Evolutionary conservation across 2,797 vertebrate species (phyloP).

Genomic region (Podarcis lilfordi): DNA sequence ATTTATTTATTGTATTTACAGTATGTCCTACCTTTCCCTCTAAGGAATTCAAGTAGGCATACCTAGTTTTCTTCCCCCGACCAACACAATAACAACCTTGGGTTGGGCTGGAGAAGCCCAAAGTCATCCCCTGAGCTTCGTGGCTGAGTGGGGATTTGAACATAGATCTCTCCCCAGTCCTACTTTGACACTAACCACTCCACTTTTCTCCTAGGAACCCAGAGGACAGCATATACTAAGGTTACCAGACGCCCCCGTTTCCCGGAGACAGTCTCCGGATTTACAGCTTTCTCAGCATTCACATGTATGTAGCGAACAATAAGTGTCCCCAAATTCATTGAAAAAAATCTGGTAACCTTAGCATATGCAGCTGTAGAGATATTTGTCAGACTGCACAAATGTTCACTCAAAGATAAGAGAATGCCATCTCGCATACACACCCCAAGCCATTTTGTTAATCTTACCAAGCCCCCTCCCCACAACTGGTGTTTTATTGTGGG

Average conservation of each 20-base stretch:
- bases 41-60: neutral
- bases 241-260: no score
- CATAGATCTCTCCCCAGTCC: no score
- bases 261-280: no score
- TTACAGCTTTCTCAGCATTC: no score
- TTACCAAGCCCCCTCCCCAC: neutral
- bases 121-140: neutral
- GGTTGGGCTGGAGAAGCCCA: neutral
- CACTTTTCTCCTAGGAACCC: slow-evolving; percentile 1
- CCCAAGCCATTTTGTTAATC: neutral
- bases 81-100: neutral
- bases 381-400: neutral
- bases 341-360: no score
- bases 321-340: no score
- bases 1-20: neutral
- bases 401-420: slow-evolving; percentile 18
- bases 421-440: no score
- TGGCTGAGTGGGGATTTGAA: neutral
- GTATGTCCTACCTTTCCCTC: neutral
- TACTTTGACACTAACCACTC: neutral
- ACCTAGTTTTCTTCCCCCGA: neutral
- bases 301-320: no score
- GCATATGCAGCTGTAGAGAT: neutral
- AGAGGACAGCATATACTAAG: slow-evolving; percentile 13
- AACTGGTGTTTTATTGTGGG: no score